These are phyloP conservation scores for Pachyrhynchus sulphureomaculatus DNA, from an alignment of 1,140 invertebrate genomes.

Conservation along the genomic window DNA sequence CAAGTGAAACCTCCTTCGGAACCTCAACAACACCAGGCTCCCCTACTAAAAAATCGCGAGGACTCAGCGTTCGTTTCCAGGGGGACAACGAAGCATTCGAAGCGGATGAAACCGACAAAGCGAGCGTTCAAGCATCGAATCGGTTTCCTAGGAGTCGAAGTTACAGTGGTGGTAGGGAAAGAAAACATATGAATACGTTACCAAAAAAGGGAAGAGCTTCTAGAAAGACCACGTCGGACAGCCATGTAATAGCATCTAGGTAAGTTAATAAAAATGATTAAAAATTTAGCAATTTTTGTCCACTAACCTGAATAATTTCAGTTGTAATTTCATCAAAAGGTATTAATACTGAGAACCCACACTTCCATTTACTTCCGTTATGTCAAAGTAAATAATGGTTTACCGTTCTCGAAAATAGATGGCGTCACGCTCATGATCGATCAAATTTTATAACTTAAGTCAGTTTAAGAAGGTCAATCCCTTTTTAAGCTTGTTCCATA, in stretches of 20 bases:
- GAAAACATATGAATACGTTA: slow-evolving; percentile 43
- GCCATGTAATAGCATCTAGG: slow-evolving; percentile 17
- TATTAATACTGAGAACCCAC: too few species aligned
- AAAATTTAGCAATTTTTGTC: background rate
- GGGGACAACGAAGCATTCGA: slow-evolving; percentile 62
- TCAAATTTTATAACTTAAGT: too few species aligned
- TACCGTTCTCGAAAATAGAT: too few species aligned
- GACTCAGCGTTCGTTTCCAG: slow-evolving; percentile 64
- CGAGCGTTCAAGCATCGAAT: slow-evolving; percentile 39
- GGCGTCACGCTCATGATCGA: too few species aligned
- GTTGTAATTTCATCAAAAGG: too few species aligned
- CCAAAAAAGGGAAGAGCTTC: slow-evolving; percentile 45
- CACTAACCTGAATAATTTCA: too few species aligned
- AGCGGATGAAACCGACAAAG: slow-evolving; percentile 54
- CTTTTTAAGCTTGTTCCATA: too few species aligned
- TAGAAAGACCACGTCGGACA: slow-evolving; percentile 45
- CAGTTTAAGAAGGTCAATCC: too few species aligned
- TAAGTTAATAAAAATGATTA: background rate
- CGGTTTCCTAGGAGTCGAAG: slow-evolving; percentile 52
- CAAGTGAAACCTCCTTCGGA: slow-evolving; percentile 27
- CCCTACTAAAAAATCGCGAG: slow-evolving; percentile 45
- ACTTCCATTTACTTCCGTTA: too few species aligned
- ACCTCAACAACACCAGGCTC: slow-evolving; percentile 43
- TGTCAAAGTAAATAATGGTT: too few species aligned
- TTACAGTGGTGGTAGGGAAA: slow-evolving; percentile 44